Evolutionary conservation across 2,888 invertebrate species (phyloP), one percentile per base, ranked within the genome.

Genomic region (Acronicta psi): DNA sequence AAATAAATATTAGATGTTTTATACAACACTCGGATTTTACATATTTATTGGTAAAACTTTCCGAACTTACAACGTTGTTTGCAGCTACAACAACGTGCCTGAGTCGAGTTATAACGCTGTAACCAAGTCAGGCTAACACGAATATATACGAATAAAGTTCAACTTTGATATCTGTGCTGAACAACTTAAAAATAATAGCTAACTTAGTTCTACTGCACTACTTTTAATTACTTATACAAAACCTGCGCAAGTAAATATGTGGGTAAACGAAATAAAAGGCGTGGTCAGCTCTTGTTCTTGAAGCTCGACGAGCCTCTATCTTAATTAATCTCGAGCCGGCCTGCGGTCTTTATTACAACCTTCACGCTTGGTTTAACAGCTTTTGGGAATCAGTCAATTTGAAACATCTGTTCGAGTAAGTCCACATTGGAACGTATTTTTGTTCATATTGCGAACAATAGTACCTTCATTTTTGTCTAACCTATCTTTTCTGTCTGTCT

Each of bases 251-350:
- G 50, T 47, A 59, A 62, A 65, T 59, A 66, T 70, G 75, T 75
- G 69, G 65, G 67, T 53, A 75, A 80, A 81, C 79, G 75, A 79
- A 82, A 79, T 77, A 79, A 79, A 76, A 82, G 85, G 84, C 85
- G 84, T 85, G 86, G 81, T 84, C 84, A 84, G 70, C 79, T 66
- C 81, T 83, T 77, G 82, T 83, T 82, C 81, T 82, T 80, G 80
- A 81, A 79, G 79, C 77, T 77, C 74, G 71, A 75, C 74, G 74
- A 80, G 80, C 70, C 82, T 83, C 83, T 86, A 88, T 90, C 90
- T 89, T 90, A 90, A 90, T 91, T 90, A 90, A 90, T 89, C 87
- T 86, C 72, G 79, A 81, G 79, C 82, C 78, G 76, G 79, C 71
- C 79, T 76, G 79, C 83, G 83, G 85, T 84, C 87, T 90, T 90